phyloP scores from a whole-genome alignment of 2,797 vertebrate genomes.

The Antrozous pallidus region DNA sequence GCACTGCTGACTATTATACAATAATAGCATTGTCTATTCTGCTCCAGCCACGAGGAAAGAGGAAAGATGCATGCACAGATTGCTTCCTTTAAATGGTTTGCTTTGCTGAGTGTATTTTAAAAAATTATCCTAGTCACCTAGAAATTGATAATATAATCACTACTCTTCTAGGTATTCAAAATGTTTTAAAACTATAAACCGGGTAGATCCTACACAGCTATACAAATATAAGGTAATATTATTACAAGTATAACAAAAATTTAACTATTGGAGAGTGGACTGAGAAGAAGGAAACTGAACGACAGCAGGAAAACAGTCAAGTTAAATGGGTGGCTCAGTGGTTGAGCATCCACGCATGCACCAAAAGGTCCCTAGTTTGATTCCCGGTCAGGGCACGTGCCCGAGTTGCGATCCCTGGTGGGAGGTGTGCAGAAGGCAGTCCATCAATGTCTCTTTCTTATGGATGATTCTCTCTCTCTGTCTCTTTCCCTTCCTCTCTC shows the following conservation, averaged over 20 bases:
- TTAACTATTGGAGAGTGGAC: not conserved
- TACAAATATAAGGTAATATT: slow-evolving; percentile 57
- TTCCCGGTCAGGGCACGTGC: too few species aligned
- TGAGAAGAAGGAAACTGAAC: not conserved
- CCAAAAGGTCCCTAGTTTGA: too few species aligned
- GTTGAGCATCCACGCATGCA: too few species aligned
- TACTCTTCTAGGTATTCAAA: slow-evolving; percentile 30
- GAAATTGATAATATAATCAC: slow-evolving; percentile 55
- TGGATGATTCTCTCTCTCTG: too few species aligned
- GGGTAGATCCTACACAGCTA: slow-evolving; percentile 36
- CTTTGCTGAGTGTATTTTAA: slow-evolving; percentile 28
- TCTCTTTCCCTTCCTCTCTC: too few species aligned
- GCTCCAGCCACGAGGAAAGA: not conserved
- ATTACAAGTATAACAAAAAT: slow-evolving; percentile 42
- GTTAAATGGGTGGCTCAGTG: not conserved
- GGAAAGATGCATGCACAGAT: not conserved
- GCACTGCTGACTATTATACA: not conserved
- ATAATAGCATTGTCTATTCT: not conserved
- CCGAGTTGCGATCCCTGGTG: too few species aligned
- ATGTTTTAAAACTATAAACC: slow-evolving; percentile 52
- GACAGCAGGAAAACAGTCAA: not conserved
- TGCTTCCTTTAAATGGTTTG: slow-evolving; percentile 7
- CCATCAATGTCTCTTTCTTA: too few species aligned
- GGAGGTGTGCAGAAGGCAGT: too few species aligned
- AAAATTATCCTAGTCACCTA: not conserved